phyloP scores from a whole-genome alignment of 1,140 invertebrate genomes.

The Harpegnathos saltator region DNA sequence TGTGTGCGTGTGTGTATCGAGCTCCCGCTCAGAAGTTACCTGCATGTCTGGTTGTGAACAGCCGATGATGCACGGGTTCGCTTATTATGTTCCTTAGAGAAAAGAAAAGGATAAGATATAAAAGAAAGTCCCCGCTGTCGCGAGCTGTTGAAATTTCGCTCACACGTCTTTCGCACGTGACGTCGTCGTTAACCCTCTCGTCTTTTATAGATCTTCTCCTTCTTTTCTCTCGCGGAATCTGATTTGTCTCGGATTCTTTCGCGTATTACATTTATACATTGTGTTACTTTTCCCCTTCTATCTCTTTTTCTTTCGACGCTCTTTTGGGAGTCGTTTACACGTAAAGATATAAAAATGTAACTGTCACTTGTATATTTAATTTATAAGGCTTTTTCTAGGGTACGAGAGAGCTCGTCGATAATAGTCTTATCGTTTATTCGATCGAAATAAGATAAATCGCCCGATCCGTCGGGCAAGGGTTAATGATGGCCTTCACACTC shows the following conservation, averaged over 20 bases:
- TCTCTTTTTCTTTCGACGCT: slow-evolving; percentile 42
- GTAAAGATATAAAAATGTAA: background rate
- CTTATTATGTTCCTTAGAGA: slow-evolving; percentile 58
- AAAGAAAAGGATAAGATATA: background rate
- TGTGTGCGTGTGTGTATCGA: background rate
- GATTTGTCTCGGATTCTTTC: slow-evolving; percentile 6
- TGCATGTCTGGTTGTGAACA: slow-evolving; percentile 50
- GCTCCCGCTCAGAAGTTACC: slow-evolving; percentile 58
- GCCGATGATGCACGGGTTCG: slow-evolving; percentile 44
- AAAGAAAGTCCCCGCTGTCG: slow-evolving; percentile 34
- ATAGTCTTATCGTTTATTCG: slow-evolving; percentile 29
- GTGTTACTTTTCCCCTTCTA: slow-evolving; percentile 42
- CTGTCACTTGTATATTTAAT: slow-evolving; percentile 23
- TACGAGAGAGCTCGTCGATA: background rate
- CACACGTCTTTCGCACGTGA: background rate
- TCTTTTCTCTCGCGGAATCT: background rate
- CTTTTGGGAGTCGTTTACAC: slow-evolving; percentile 48
- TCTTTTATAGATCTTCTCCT: background rate
- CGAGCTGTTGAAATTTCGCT: slow-evolving; percentile 31
- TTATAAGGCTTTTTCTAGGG: slow-evolving; percentile 33
- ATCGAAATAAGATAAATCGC: slow-evolving; percentile 26
- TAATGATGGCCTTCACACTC: slow-evolving; percentile 27
- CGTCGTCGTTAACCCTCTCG: background rate
- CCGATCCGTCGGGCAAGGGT: background rate
- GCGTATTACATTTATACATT: slow-evolving; percentile 45